These are phyloP conservation scores for Nematolebias whitei DNA, from an alignment of 2,113 vertebrate genomes.

Conservation along the genomic window DNA sequence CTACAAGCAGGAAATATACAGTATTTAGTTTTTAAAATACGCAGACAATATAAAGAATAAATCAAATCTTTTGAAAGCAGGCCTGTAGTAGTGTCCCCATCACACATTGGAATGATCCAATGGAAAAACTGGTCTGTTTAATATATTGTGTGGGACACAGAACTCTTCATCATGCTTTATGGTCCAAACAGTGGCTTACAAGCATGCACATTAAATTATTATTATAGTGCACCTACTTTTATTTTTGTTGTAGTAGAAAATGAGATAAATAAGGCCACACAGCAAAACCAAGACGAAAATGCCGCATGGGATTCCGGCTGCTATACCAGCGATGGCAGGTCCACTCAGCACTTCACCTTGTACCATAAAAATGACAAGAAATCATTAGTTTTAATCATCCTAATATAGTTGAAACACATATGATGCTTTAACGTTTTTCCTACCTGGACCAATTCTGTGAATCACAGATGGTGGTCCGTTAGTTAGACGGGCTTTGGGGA, in stretches of 20 bases:
- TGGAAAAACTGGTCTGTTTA: neutral
- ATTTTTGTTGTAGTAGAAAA: conserved; percentile 47
- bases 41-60: neutral
- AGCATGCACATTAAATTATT: no score
- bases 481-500: conserved; percentile 63
- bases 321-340: conserved; percentile 72
- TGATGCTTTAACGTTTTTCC: neutral
- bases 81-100: neutral
- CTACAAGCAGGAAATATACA: conserved; percentile 28
- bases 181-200: neutral
- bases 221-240: conserved; percentile 43
- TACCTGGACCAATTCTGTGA: conserved; percentile 64
- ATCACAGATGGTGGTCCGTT: conserved; percentile 53
- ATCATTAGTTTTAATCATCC: neutral
- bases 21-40: neutral
- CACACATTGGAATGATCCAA: no score
- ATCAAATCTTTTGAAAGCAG: no score
- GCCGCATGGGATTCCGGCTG: conserved; percentile 76
- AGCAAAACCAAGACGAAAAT: conserved; percentile 69
- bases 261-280: conserved; percentile 44
- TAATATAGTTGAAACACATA: neutral
- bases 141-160: neutral
- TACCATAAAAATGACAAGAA: neutral
- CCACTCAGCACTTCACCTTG: conserved; percentile 64
- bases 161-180: neutral